phyloP scores from a whole-genome alignment of 2,888 invertebrate genomes.

The Mesoligia furuncula region DNA sequence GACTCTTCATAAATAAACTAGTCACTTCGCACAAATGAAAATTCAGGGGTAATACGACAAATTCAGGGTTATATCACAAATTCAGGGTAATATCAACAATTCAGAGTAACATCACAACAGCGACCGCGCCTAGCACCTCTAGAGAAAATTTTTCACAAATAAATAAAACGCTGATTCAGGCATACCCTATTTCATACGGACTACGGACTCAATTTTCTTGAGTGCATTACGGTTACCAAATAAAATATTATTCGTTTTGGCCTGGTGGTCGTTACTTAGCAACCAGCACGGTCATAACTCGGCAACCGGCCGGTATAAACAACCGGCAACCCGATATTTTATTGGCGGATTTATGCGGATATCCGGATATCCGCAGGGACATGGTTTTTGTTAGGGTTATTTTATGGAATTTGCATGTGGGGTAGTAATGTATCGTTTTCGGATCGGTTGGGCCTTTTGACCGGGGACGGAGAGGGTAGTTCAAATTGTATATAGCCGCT shows the following conservation, averaged over 20 bases:
- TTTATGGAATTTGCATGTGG: conserved; percentile 68
- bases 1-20: conserved; percentile 57
- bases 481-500: conserved; percentile 17
- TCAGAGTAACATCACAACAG: conserved; percentile 50
- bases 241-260: conserved; percentile 73
- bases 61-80: conserved; percentile 28
- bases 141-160: conserved; percentile 54
- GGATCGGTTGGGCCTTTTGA: conserved; percentile 32
- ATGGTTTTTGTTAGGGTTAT: conserved; percentile 67
- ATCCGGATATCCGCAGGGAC: conserved; percentile 70
- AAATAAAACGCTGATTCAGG: conserved; percentile 66
- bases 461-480: conserved; percentile 19
- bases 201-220: conserved; percentile 80
- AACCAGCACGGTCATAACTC: conserved; percentile 73
- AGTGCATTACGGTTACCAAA: conserved; percentile 79
- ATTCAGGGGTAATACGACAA: conserved; percentile 36
- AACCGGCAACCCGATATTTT: conserved; percentile 75
- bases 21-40: conserved; percentile 60
- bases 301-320: conserved; percentile 71
- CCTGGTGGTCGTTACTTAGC: conserved; percentile 59
- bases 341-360: conserved; percentile 74
- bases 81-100: conserved; percentile 29
- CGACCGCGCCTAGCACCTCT: conserved; percentile 11
- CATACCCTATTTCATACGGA: conserved; percentile 69
- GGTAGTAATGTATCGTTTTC: conserved; percentile 55